These are phyloP conservation scores for Nysson spinosus DNA, from an alignment of 2,888 invertebrate genomes.

Conservation along the genomic window DNA sequence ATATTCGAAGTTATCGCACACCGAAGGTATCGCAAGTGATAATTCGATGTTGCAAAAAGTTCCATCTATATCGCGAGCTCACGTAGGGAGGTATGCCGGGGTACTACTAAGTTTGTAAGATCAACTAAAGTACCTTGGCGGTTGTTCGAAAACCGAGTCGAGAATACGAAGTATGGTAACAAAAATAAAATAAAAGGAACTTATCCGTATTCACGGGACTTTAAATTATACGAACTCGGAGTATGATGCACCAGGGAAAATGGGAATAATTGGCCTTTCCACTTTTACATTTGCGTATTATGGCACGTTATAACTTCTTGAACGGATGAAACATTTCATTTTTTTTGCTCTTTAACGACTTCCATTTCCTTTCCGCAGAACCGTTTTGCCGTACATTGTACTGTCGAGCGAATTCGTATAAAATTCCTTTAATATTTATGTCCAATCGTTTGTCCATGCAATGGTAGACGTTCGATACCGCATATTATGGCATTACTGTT, in stretches of 20 bases:
- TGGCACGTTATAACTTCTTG: conserved; percentile 21
- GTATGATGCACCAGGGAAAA: conserved; percentile 33
- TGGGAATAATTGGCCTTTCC: conserved; percentile 38
- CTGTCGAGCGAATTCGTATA: no score
- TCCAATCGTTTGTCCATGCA: no score
- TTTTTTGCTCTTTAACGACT: no score
- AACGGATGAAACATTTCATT: no score
- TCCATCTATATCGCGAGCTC: background rate
- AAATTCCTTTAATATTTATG: no score
- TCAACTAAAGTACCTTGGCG: conserved; percentile 53
- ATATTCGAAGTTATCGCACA: no score
- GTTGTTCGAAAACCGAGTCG: conserved; percentile 45
- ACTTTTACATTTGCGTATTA: conserved; percentile 45
- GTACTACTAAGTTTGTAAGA: conserved; percentile 56
- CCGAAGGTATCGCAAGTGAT: background rate
- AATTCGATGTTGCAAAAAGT: conserved; percentile 1
- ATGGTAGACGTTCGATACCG: no score
- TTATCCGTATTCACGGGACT: conserved; percentile 52
- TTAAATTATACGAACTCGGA: conserved; percentile 52
- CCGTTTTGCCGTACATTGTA: no score
- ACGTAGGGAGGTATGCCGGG: conserved; percentile 1
- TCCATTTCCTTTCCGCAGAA: no score
- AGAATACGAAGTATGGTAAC: conserved; percentile 56
- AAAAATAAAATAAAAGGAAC: conserved; percentile 58
- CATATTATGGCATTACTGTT: no score